Conservation (phyloP, 2,797 vertebrate genomes). For the Rhinella marina region DNA sequence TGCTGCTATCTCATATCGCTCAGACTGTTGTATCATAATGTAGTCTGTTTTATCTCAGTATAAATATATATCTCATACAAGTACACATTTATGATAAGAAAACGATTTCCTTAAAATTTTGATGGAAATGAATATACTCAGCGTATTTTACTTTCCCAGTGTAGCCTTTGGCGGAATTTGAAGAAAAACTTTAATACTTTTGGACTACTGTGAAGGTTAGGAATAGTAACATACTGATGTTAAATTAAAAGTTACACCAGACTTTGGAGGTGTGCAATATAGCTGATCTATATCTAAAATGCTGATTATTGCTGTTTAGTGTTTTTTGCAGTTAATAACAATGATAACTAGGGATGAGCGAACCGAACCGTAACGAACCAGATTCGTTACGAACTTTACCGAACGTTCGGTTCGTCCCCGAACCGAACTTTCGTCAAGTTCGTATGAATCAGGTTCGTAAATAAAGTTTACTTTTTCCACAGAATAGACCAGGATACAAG, state of each 20-base stretch:
- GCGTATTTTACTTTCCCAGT: neutral
- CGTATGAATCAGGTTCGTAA: too few relatives aligned
- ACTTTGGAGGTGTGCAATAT: neutral
- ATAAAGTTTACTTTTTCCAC: too few relatives aligned
- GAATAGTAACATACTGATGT: neutral
- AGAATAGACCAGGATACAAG: too few relatives aligned
- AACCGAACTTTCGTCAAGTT: too few relatives aligned
- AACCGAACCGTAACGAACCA: too few relatives aligned
- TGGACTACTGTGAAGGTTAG: neutral
- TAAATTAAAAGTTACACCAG: neutral
- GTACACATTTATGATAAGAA: conserved; percentile 15
- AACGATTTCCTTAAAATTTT: neutral
- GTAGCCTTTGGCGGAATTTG: neutral
- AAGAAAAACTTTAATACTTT: neutral
- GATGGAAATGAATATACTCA: neutral
- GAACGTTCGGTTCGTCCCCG: too few relatives aligned
- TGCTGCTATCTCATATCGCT: neutral
- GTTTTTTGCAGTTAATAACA: neutral
- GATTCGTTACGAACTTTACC: too few relatives aligned
- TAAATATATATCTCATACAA: conserved; percentile 27
- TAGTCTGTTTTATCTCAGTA: conserved; percentile 17
- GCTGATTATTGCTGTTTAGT: neutral
- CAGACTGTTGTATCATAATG: neutral
- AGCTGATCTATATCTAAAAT: neutral
- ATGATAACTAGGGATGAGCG: too few relatives aligned